Conservation (phyloP, 2,888 invertebrate genomes). For the Ptilodon capucinus region DNA sequence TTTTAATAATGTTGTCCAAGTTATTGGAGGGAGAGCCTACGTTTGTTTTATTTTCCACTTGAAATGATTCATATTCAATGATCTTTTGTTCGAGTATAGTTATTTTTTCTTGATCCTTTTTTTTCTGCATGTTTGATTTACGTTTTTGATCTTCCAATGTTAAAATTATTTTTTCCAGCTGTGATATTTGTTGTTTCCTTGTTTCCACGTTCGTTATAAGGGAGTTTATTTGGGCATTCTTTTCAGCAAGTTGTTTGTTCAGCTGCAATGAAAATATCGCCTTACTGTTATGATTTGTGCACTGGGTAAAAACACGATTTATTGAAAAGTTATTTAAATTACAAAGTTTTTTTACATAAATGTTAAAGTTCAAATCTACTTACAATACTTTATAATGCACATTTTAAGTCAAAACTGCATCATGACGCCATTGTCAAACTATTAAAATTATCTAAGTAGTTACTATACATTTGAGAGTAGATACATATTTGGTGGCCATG, state of each 20-base stretch:
- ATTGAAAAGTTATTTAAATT: too few species aligned
- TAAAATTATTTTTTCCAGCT: constrained; percentile 68
- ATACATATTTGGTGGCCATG: too few species aligned
- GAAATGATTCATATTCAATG: constrained; percentile 45
- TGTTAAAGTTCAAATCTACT: too few species aligned
- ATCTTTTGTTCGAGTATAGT: constrained; percentile 51
- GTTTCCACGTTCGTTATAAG: constrained; percentile 51
- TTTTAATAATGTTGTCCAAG: constrained; percentile 65
- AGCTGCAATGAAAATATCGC: constrained; percentile 34
- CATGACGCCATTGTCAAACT: too few species aligned
- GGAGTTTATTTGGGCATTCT: constrained; percentile 61
- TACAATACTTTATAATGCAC: too few species aligned
- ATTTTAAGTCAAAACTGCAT: too few species aligned
- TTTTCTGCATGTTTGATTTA: constrained; percentile 47
- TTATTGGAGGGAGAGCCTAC: constrained; percentile 51
- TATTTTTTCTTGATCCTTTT: constrained; percentile 58
- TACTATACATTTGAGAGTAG: too few species aligned
- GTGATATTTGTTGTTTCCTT: constrained; percentile 54
- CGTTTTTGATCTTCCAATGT: constrained; percentile 63
- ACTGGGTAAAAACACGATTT: background rate
- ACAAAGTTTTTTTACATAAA: too few species aligned
- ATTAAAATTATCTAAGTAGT: too few species aligned
- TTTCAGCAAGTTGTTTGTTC: constrained; percentile 54
- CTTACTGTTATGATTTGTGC: background rate
- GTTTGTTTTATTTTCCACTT: constrained; percentile 37